Conservation (phyloP, 2,888 invertebrate species). For the Chamaedrilus cognettii region DNA sequence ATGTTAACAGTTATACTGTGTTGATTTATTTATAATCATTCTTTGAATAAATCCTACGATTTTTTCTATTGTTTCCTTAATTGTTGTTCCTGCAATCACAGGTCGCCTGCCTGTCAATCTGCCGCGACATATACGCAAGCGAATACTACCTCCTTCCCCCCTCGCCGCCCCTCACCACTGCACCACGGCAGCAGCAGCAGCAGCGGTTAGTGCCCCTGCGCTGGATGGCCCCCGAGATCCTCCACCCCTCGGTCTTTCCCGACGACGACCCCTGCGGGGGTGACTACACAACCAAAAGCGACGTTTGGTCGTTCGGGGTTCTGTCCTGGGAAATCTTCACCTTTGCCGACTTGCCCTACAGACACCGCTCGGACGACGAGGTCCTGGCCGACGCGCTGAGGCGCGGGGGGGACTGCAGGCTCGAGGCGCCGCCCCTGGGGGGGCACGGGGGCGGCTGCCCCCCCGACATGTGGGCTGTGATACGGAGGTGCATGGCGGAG, state of each 20-base stretch:
- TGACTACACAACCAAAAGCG: conserved; percentile 89
- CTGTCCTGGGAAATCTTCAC: conserved; percentile 88
- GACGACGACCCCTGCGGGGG: too few relatives aligned
- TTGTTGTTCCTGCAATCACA: conserved; percentile 53
- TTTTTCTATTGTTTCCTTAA: neutral
- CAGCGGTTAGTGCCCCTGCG: conserved; percentile 71
- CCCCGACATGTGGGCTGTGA: neutral
- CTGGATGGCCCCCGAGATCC: conserved; percentile 87
- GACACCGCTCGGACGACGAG: conserved; percentile 75
- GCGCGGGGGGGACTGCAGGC: neutral
- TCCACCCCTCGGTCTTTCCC: conserved; percentile 81
- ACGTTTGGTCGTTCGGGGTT: conserved; percentile 88
- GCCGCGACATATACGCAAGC: conserved; percentile 82
- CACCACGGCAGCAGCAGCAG: too few relatives aligned
- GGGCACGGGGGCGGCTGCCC: neutral
- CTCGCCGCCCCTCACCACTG: too few relatives aligned
- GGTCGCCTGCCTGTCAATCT: conserved; percentile 77
- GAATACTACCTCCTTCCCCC: conserved; percentile 91
- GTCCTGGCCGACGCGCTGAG: conserved; percentile 60
- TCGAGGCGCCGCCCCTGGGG: neutral
- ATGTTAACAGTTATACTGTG: too few relatives aligned
- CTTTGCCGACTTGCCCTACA: conserved; percentile 76
- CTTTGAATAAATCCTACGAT: too few relatives aligned
- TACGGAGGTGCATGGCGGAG: neutral
- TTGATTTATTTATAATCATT: too few relatives aligned